These are phyloP conservation scores for Haemorhous mexicanus DNA, from an alignment of 2,113 vertebrate species.

Conservation along the genomic window DNA sequence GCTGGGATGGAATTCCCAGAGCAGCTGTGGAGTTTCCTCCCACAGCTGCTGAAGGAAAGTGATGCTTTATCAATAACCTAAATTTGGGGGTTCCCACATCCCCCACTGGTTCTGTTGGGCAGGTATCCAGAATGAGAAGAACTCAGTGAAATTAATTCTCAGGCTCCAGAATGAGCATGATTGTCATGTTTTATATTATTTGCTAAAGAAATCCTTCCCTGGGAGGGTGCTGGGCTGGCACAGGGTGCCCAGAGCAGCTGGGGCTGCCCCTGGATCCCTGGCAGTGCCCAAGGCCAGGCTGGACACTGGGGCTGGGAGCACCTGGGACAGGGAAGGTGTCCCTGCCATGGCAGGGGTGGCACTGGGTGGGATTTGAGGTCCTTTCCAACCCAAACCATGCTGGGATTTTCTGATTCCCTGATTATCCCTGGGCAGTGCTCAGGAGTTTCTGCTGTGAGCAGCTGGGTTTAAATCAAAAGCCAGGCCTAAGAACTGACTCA, in stretches of 20 bases:
- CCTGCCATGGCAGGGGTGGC: not conserved
- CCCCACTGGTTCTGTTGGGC: not conserved
- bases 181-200: not conserved
- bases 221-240: not conserved
- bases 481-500: not conserved
- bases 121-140: not conserved
- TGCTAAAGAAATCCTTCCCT: not conserved
- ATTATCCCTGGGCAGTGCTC: not conserved
- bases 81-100: not conserved
- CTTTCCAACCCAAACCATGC: not conserved
- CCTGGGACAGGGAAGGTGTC: not conserved
- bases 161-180: not conserved
- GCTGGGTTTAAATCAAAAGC: not conserved
- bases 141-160: not conserved
- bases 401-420: not conserved
- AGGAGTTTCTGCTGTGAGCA: not conserved
- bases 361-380: accelerated
- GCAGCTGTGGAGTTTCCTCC: not conserved
- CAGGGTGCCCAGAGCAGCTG: not conserved
- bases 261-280: not conserved
- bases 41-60: not conserved
- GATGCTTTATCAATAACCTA: not conserved
- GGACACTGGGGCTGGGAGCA: not conserved
- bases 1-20: not conserved
- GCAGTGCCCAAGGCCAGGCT: not conserved